Conservation (phyloP, 2,797 vertebrate genomes). For the Sorex maritimensis region DNA sequence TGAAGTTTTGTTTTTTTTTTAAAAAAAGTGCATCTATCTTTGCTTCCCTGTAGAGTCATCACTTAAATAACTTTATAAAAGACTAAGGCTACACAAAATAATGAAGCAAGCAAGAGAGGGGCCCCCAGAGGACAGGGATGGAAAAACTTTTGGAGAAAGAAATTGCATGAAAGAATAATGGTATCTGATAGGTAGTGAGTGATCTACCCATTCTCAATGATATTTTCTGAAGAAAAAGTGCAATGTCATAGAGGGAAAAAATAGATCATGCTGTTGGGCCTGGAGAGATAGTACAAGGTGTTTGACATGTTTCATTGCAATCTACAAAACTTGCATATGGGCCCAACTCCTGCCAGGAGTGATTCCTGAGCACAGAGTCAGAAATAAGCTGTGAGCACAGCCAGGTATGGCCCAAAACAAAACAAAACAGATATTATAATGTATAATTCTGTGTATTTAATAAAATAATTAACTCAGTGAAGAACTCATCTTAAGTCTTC, state of each 20-base stretch:
- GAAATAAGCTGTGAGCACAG: too few species aligned
- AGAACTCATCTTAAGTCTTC: neutral
- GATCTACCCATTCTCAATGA: neutral
- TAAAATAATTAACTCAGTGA: neutral
- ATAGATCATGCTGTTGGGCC: neutral
- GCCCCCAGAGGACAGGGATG: neutral
- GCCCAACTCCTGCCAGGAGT: too few species aligned
- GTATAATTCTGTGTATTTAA: constrained; percentile 8
- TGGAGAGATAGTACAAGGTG: too few species aligned
- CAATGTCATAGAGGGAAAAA: neutral
- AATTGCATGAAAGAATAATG: neutral
- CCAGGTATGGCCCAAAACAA: too few species aligned
- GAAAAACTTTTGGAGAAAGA: neutral
- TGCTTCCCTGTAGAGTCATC: neutral
- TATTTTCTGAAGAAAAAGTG: neutral
- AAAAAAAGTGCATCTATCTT: constrained; percentile 10
- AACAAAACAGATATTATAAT: neutral
- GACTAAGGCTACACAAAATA: constrained; percentile 3
- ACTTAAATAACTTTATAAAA: constrained; percentile 24
- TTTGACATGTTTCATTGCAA: too few species aligned
- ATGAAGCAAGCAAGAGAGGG: neutral
- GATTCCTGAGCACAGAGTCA: too few species aligned
- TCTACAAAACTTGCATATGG: too few species aligned
- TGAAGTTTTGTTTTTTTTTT: neutral
- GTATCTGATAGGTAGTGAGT: neutral